Base-by-base conservation (phyloP, 2,113 vertebrate species). In the Gulo gulo region DNA sequence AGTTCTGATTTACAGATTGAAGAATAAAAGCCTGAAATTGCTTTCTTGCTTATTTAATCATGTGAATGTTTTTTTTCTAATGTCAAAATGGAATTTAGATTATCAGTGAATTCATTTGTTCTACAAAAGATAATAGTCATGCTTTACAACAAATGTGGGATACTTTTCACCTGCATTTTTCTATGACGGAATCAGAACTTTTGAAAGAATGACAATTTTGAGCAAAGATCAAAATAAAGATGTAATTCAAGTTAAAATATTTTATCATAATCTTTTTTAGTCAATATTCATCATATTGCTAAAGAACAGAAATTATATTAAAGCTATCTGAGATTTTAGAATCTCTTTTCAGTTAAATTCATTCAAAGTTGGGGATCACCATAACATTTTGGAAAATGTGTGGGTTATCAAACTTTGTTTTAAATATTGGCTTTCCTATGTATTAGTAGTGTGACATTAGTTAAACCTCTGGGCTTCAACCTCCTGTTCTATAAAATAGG, bases 41-140 rank as follows among this genome's bases (percentile, higher is more conserved):
- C 15, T 91, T 97, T 98, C 87, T 57, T 97, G 61, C 91, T 98
- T 71, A 95, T 96, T 97, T 94, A 97, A 94, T 59, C 91, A 91
- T 90, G 91, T 87, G 67, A 65, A 80, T 23, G 88, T 26, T 63
- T 92, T 9, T 21, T 93, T 24, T 96, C 97, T 39, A 91, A 78
- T 59, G 50, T 84, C 88, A 97, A 96, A 97, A 91, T 8, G 31
- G 88, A 97, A 47, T 91, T n/a, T 91, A 93, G 29, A 94, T 82
- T 98, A 55, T 94, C 97, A 98, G 86, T 89, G 65, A 94, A 97
- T 96, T 96, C 13, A 94, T 78, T 88, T 96, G 63, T 92, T 96
- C 82, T 93, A 96, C 47, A 86, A 90, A 97, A 97, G 10, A 78
- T 34, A 34, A 15, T 7, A 84, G 81, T 95, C 85, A 79, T 67